Percentiles rank a stretch among this genome's conserved stretches.
Conservation (phyloP, 2,113 vertebrate species). For the Tachysurus fulvidraco region DNA sequence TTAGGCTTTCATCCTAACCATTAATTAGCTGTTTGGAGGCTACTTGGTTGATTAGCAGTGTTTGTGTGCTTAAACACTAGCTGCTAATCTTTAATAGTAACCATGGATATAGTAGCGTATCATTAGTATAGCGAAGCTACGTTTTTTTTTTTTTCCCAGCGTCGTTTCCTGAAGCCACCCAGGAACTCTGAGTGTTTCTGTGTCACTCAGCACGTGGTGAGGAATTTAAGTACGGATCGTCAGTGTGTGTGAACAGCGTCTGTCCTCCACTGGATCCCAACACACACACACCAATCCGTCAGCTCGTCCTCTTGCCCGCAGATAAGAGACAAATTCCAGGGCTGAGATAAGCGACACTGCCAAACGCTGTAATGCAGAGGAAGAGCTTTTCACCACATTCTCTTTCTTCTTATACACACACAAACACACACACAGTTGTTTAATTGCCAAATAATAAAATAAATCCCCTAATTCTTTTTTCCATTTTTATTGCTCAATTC, state of each 20-base stretch:
- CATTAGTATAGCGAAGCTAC: background rate
- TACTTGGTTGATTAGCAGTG: background rate
- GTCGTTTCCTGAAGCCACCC: background rate
- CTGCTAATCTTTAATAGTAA: background rate
- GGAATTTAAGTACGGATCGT: conserved; percentile 78
- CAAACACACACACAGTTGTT: conserved; percentile 8
- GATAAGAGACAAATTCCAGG: conserved; percentile 82
- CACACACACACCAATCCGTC: conserved; percentile 77
- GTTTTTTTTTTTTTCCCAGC: no score
- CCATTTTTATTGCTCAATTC: background rate
- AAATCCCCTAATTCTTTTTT: background rate
- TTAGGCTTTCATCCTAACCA: background rate
- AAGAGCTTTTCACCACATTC: conserved; percentile 77
- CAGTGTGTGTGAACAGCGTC: conserved; percentile 75
- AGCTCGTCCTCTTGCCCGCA: conserved; percentile 71
- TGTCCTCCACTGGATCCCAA: conserved; percentile 78
- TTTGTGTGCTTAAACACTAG: background rate
- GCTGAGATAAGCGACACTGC: conserved; percentile 69
- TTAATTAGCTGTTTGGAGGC: background rate
- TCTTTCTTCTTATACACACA: background rate
- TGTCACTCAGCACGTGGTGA: conserved; percentile 85
- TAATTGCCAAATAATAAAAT: background rate
- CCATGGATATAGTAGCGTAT: background rate
- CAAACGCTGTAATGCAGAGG: conserved; percentile 76
- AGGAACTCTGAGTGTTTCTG: conserved; percentile 56